Evolutionary conservation across 35 echinoderm and acorn worm species (phyloP).

Genomic region (Amphiura filiformis): DNA sequence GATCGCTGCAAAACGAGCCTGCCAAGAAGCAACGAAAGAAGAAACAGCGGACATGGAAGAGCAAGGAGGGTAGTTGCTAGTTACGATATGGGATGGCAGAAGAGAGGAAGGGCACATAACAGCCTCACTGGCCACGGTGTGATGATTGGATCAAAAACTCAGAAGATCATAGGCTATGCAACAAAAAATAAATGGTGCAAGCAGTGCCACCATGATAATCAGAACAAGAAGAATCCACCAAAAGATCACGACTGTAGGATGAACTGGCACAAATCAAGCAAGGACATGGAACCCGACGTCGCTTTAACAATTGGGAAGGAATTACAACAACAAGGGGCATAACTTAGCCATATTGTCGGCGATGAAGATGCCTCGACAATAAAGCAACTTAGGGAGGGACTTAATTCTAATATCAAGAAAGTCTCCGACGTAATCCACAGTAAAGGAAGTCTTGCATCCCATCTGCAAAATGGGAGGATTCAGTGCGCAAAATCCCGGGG

Average conservation of each 20-base stretch:
- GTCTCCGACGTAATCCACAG: background rate
- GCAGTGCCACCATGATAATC: no score
- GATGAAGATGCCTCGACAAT: background rate
- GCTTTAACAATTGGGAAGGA: background rate
- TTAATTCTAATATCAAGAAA: background rate
- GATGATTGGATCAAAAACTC: background rate
- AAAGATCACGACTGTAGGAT: background rate
- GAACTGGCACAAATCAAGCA: background rate
- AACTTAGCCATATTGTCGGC: no score
- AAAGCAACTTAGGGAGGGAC: background rate
- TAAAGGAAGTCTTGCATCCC: background rate
- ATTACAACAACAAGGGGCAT: background rate
- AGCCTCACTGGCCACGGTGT: background rate
- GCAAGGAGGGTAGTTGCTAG: no score
- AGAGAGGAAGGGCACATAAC: background rate
- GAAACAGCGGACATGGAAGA: no score
- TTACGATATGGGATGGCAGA: slow-evolving; percentile 2
- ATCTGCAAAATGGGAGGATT: background rate
- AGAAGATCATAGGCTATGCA: background rate
- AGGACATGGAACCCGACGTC: background rate
- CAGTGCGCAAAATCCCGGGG: no score
- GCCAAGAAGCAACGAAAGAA: no score
- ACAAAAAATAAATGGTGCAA: background rate
- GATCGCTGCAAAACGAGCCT: no score
- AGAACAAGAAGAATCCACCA: background rate